Evolutionary conservation across 2,888 invertebrate genomes (phyloP).

Genomic region (Melieria omissa): DNA sequence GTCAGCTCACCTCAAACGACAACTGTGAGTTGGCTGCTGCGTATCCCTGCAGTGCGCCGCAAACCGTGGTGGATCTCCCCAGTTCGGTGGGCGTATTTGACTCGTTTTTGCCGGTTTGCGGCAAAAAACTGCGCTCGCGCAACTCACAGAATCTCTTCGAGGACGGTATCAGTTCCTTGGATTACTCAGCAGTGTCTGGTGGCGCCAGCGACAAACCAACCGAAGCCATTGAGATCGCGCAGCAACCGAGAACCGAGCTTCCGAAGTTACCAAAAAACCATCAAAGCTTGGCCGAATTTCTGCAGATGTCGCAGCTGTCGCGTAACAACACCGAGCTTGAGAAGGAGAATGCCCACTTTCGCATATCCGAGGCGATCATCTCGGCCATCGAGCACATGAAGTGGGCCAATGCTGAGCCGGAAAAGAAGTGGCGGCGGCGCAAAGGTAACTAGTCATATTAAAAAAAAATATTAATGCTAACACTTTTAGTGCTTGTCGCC

Average conservation of each 20-base stretch:
- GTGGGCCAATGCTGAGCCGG: constrained; percentile 68
- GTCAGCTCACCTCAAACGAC: constrained; percentile 20
- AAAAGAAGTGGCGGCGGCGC: constrained; percentile 33
- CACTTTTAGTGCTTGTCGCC: not conserved
- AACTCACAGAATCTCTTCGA: constrained; percentile 59
- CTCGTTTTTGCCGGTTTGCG: constrained; percentile 59
- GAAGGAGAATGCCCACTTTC: constrained; percentile 87
- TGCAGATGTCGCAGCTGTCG: constrained; percentile 78
- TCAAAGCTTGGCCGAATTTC: constrained; percentile 78
- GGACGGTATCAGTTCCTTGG: constrained; percentile 54
- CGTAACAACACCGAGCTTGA: constrained; percentile 81
- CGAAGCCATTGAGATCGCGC: not conserved
- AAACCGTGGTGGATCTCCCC: not conserved
- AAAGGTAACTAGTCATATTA: constrained; percentile 37
- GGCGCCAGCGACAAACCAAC: not conserved
- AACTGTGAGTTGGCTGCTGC: constrained; percentile 11
- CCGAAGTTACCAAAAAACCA: constrained; percentile 56
- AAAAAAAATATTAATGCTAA: not conserved
- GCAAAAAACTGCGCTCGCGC: constrained; percentile 59
- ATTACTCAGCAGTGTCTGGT: constrained; percentile 40
- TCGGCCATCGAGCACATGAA: constrained; percentile 82
- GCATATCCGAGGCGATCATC: constrained; percentile 85
- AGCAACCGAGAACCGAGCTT: not conserved
- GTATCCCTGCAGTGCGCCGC: constrained; percentile 28
- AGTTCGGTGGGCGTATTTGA: constrained; percentile 54